These are phyloP conservation scores for Montipora capricornis DNA, from an alignment of 64 coral and sea anemone genomes.

Conservation along the genomic window DNA sequence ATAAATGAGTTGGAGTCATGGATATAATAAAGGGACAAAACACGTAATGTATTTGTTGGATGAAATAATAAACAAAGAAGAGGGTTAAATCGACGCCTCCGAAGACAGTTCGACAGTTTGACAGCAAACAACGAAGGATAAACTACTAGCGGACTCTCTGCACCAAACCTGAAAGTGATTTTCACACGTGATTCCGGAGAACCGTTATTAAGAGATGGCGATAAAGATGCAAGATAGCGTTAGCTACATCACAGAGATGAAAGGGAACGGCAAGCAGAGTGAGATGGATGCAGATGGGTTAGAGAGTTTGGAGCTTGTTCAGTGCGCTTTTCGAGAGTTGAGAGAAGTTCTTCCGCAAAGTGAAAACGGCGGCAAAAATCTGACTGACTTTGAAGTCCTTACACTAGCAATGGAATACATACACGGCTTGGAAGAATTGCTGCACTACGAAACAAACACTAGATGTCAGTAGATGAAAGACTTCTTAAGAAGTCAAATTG, in stretches of 20 bases:
- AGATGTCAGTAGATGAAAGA: neutral
- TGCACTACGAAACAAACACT: slow-evolving; percentile 14
- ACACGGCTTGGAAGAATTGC: slow-evolving; percentile 5
- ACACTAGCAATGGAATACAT: slow-evolving; percentile 48
- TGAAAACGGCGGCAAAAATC: neutral
- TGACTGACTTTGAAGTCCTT: slow-evolving; percentile 20
- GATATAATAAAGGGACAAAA: neutral
- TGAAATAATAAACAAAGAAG: slow-evolving; percentile 30
- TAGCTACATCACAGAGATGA: slow-evolving; percentile 19
- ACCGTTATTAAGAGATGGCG: neutral
- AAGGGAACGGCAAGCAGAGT: neutral
- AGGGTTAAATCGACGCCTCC: slow-evolving; percentile 10
- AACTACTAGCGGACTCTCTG: neutral
- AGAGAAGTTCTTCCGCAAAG: slow-evolving; percentile 10
- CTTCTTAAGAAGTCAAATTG: neutral
- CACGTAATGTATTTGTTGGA: slow-evolving; percentile 17
- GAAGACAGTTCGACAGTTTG: neutral
- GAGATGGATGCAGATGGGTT: slow-evolving; percentile 24
- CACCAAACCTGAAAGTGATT: neutral
- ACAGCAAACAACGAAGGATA: neutral
- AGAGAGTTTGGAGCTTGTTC: slow-evolving; percentile 26
- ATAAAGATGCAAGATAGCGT: slow-evolving; percentile 43
- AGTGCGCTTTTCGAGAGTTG: slow-evolving; percentile 24
- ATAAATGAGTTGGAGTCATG: slow-evolving; percentile 30
- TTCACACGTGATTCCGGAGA: neutral